These are phyloP conservation scores for Brachycybe producta DNA, from an alignment of 2,888 invertebrate species.

Conservation along the genomic window DNA sequence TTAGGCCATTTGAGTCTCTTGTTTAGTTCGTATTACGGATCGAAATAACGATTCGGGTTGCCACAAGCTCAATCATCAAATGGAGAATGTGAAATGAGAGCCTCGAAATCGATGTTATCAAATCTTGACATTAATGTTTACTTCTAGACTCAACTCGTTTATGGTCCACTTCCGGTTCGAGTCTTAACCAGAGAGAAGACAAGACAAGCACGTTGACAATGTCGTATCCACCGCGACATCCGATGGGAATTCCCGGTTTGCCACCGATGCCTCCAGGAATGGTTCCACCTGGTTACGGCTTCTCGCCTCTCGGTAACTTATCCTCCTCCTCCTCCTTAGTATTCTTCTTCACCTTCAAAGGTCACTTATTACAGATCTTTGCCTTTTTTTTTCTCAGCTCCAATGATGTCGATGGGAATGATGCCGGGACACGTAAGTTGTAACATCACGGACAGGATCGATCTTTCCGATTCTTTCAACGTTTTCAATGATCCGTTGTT, in stretches of 20 bases:
- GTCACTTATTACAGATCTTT: constrained; percentile 2
- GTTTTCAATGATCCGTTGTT: neutral
- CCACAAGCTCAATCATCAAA: no score
- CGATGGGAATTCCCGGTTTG: constrained; percentile 56
- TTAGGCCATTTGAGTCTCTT: no score
- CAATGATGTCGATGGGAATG: constrained; percentile 35
- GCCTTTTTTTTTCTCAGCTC: constrained; percentile 24
- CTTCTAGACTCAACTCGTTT: no score
- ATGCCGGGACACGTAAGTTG: constrained; percentile 30
- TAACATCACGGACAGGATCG: neutral
- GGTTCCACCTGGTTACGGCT: constrained; percentile 20
- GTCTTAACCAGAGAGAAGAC: no score
- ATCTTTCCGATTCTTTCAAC: neutral
- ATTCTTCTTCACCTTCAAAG: neutral
- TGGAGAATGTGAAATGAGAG: no score
- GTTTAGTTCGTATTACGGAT: no score
- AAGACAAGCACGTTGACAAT: constrained; percentile 37
- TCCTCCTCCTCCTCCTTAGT: constrained; percentile 1
- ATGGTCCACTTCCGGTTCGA: no score
- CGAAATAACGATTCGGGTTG: no score
- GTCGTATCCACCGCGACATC: constrained; percentile 80
- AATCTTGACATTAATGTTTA: no score
- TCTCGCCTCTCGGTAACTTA: constrained; percentile 17
- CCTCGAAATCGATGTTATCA: no score
- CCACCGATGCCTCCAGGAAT: constrained; percentile 38